Evolutionary conservation across 2,797 vertebrate species (phyloP).

Genomic region (Enteromius unitaeniatus): DNA sequence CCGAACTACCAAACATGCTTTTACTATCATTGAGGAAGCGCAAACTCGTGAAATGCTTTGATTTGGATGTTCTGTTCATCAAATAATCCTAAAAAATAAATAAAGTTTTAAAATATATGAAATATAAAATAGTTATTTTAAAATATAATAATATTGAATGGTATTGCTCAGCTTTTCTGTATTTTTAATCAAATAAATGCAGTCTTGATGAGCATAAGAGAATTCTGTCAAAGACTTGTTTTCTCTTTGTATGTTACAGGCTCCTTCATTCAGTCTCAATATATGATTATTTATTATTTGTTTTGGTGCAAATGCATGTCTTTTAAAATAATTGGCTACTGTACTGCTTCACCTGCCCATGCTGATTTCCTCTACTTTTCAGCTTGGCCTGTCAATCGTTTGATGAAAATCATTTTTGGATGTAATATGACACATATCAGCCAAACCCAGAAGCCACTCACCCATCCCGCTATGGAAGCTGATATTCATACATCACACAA

Average conservation of each 20-base stretch:
- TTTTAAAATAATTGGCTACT: conserved; percentile 1
- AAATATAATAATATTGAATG: neutral
- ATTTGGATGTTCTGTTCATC: neutral
- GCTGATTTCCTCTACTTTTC: too few species aligned
- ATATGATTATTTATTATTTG: neutral
- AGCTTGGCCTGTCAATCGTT: neutral
- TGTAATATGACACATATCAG: conserved; percentile 40
- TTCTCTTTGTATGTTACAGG: neutral
- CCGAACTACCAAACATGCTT: too few species aligned
- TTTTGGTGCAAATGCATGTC: neutral
- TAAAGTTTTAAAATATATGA: neutral
- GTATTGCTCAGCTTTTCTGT: neutral
- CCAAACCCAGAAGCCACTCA: conserved; percentile 64
- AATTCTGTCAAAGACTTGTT: neutral
- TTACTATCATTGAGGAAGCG: too few species aligned
- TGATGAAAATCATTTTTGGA: conserved; percentile 50
- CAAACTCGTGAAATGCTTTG: neutral
- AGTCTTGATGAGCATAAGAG: neutral
- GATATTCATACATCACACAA: conserved; percentile 74
- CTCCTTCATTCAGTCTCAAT: neutral
- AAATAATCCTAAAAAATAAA: neutral
- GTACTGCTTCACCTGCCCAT: neutral
- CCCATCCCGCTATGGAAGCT: conserved; percentile 67
- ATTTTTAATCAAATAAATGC: neutral
- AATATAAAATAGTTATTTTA: neutral